Evolutionary conservation across 2,113 vertebrate genomes (phyloP).

Genomic region (crab-eating macaque (Macaca fascicularis)): DNA sequence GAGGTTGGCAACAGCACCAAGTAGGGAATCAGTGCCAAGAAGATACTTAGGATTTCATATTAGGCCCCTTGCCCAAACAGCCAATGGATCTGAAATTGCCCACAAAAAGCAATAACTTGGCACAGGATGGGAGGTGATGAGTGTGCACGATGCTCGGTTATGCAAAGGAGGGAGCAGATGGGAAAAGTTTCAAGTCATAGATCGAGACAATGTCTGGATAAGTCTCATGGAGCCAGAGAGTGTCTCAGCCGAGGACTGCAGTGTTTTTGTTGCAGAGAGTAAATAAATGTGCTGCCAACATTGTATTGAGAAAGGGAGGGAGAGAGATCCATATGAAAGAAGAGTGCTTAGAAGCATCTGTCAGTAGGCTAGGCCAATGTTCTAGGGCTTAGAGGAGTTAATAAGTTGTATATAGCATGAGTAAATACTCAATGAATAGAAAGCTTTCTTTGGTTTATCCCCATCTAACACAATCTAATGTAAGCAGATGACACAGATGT

Average conservation of each 20-base stretch:
- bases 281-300: constrained; percentile 72
- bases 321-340: constrained; percentile 23
- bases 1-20: constrained; percentile 62
- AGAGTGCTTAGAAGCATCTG: constrained; percentile 62
- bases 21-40: constrained; percentile 77
- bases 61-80: constrained; percentile 72
- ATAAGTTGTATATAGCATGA: neutral
- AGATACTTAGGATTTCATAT: constrained; percentile 83
- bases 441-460: neutral
- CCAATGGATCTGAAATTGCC: constrained; percentile 75
- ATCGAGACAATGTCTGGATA: constrained; percentile 66
- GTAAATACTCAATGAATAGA: neutral
- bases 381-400: constrained; percentile 4
- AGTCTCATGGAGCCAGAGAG: constrained; percentile 62
- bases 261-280: constrained; percentile 55
- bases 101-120: constrained; percentile 78
- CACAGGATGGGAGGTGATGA: constrained; percentile 61
- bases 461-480: neutral
- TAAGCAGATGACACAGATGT: neutral
- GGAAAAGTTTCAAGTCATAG: constrained; percentile 70
- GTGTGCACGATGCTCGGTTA: constrained; percentile 44
- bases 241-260: constrained; percentile 32
- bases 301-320: neutral
- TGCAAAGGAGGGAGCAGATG: constrained; percentile 61
- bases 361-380: neutral